A percentile compares a stretch with the other conserved stretches of the same genome.
Evolutionary conservation across 2,113 vertebrate species (phyloP).

Genomic region (Trochalopteron elliotii): DNA sequence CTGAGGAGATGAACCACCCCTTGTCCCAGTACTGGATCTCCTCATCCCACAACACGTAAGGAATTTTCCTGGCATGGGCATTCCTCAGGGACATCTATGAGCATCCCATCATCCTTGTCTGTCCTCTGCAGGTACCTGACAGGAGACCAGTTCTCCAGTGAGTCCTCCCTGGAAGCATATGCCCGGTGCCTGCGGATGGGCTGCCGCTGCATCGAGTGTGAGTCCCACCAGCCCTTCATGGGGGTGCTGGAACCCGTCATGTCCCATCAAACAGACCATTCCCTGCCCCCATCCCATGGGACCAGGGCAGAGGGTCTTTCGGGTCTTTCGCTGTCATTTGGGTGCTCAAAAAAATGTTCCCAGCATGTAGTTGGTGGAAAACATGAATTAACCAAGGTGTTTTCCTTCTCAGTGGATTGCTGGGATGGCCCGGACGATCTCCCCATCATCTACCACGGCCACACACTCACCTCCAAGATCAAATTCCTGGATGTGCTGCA

Average conservation of each 20-base stretch:
- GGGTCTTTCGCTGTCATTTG: no score
- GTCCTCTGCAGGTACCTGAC: conserved; percentile 80
- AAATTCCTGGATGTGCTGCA: conserved; percentile 88
- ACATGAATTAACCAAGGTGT: background rate
- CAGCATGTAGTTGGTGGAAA: rapidly evolving
- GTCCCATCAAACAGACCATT: background rate
- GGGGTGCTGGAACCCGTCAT: background rate
- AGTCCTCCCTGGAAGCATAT: conserved; percentile 86
- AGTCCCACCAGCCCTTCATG: background rate
- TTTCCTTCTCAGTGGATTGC: conserved; percentile 80
- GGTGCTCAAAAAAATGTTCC: background rate
- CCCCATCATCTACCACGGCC: conserved; percentile 89
- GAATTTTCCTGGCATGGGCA: rapidly evolving
- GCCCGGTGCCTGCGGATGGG: conserved; percentile 86
- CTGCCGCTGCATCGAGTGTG: conserved; percentile 87
- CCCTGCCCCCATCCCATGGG: background rate
- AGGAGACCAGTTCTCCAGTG: conserved; percentile 88
- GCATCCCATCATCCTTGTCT: background rate
- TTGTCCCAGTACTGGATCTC: conserved; percentile 90
- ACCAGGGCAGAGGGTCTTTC: background rate
- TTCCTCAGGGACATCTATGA: rapidly evolving
- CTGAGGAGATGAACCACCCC: conserved; percentile 84
- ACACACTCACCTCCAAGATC: conserved; percentile 88
- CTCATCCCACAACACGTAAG: conserved; percentile 89
- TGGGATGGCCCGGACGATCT: conserved; percentile 89